These are phyloP conservation scores for Engraulis encrasicolus DNA, from an alignment of 2,113 vertebrate species.

Conservation along the genomic window DNA sequence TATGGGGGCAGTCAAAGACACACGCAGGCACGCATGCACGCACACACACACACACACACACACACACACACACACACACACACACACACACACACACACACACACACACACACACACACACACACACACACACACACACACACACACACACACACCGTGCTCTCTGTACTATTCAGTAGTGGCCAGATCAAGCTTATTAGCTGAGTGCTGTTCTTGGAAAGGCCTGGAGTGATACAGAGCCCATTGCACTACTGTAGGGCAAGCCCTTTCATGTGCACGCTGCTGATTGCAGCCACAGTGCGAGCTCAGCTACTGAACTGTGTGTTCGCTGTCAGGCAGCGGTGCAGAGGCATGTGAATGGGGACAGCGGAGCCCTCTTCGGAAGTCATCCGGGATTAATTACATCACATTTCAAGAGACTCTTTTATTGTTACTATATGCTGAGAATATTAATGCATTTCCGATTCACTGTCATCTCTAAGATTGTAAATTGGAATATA, in stretches of 20 bases:
- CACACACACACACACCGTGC: constrained; percentile 4
- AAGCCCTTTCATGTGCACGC: not conserved
- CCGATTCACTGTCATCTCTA: not conserved
- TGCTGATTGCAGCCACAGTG: not conserved
- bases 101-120: not conserved
- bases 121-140: constrained; percentile 22
- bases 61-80: not conserved
- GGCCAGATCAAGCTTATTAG: constrained; percentile 1
- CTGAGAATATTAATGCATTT: not conserved
- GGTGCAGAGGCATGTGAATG: not conserved
- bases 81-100: not conserved
- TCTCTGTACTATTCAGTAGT: constrained; percentile 18
- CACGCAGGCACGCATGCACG: too few species aligned
- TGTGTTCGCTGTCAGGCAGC: not conserved
- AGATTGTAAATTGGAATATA: not conserved
- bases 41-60: not conserved
- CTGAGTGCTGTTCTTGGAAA: not conserved
- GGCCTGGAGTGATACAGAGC: not conserved
- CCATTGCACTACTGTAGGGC: not conserved
- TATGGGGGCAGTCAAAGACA: too few species aligned
- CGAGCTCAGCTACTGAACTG: not conserved
- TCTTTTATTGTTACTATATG: not conserved
- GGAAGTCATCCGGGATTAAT: not conserved
- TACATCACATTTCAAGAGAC: not conserved
- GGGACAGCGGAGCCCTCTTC: not conserved